These are phyloP conservation scores for Dryococelus australis DNA, from an alignment of 2,888 invertebrate species.

Conservation along the genomic window DNA sequence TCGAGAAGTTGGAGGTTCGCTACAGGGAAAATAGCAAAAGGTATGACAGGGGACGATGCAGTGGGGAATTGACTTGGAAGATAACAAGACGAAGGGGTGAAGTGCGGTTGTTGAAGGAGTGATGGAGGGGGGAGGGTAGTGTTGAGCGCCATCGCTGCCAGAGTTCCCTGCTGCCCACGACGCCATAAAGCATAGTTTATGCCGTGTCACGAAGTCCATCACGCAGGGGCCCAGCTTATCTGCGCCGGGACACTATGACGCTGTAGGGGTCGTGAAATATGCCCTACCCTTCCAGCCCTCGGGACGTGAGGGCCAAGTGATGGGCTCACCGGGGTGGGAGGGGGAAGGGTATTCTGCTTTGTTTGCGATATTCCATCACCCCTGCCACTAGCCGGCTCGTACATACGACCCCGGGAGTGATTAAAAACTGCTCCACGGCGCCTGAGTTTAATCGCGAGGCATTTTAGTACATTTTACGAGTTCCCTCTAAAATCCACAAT, in stretches of 20 bases:
- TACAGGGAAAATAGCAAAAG: neutral
- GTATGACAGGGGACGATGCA: neutral
- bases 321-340: too few relatives aligned
- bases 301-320: neutral
- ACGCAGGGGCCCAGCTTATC: neutral
- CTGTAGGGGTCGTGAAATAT: slow-evolving; percentile 4
- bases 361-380: slow-evolving; percentile 8
- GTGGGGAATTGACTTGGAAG: neutral
- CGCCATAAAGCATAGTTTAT: neutral
- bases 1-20: neutral
- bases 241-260: neutral
- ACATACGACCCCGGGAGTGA: too few relatives aligned
- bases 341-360: neutral
- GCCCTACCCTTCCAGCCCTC: neutral
- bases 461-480: too few relatives aligned
- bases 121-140: neutral
- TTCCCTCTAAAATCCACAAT: too few relatives aligned
- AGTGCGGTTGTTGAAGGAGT: neutral
- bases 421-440: too few relatives aligned
- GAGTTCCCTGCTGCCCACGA: neutral
- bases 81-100: neutral
- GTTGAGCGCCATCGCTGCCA: neutral
- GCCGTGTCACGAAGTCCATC: slow-evolving; percentile 16
- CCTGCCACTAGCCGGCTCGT: neutral
- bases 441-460: too few relatives aligned